Conservation (phyloP, 2,113 vertebrate genomes). For the Ochotona princeps region DNA sequence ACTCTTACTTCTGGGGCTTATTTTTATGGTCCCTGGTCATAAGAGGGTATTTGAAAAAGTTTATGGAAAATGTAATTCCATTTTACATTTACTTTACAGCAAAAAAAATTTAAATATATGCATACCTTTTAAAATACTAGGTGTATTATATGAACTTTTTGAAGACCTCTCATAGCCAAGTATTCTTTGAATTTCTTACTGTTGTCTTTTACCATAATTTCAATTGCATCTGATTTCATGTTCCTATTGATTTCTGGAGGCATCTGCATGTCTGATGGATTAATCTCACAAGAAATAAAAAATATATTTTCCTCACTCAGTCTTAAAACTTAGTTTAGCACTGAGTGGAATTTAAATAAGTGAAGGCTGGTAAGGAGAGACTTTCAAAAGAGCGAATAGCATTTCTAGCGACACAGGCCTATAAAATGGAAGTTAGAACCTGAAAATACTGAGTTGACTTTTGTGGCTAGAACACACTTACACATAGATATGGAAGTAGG, state of each 20-base stretch:
- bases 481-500: background rate
- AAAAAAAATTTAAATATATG: too few relatives aligned
- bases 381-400: background rate
- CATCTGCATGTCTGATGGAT: background rate
- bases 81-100: too few relatives aligned
- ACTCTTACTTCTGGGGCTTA: background rate
- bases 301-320: background rate
- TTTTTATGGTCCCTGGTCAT: background rate
- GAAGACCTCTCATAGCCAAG: background rate
- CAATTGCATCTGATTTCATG: conserved; percentile 10
- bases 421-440: background rate
- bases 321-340: conserved; percentile 12
- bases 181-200: background rate
- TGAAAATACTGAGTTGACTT: background rate
- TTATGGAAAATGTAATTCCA: too few relatives aligned
- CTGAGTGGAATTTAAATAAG: background rate
- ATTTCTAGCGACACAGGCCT: background rate
- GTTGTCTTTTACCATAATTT: background rate
- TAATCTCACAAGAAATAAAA: conserved; percentile 20
- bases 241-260: background rate
- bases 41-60: too few relatives aligned
- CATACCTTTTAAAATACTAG: too few relatives aligned
- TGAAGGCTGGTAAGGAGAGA: background rate
- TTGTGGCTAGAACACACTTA: background rate
- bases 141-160: too few relatives aligned